Evolutionary conservation across 2,888 invertebrate genomes (phyloP).

Genomic region (Scaptomyza flava): DNA sequence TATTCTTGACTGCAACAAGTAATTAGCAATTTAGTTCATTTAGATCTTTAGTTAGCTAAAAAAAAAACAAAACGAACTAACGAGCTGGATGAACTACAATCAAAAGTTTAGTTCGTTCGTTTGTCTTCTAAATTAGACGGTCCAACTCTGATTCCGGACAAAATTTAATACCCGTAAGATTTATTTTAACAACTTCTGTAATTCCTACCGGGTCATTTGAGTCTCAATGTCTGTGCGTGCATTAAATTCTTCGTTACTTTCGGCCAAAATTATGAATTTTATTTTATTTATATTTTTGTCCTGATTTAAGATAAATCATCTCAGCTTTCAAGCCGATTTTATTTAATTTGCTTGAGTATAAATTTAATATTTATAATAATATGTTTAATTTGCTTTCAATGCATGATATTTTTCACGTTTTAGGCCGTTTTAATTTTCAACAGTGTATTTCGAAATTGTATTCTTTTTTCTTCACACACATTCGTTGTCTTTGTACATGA

Average conservation of each 20-base stretch:
- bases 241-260: slow-evolving; percentile 44
- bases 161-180: neutral
- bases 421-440: neutral
- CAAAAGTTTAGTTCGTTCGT: no score
- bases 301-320: no score
- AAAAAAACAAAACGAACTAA: neutral
- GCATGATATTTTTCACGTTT: neutral
- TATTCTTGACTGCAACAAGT: no score
- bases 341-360: neutral
- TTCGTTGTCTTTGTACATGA: slow-evolving; percentile 17
- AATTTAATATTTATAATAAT: no score
- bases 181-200: neutral
- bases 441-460: slow-evolving; percentile 14
- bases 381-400: no score
- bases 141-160: neutral
- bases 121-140: neutral
- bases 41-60: neutral
- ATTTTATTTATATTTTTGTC: slow-evolving; percentile 9
- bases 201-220: neutral
- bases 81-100: no score
- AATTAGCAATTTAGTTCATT: no score
- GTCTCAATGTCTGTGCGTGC: slow-evolving; percentile 14
- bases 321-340: no score
- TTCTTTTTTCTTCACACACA: no score
- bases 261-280: slow-evolving; percentile 28